Base-by-base conservation (phyloP, 2,888 invertebrate genomes). In the Azorinus chamasolen region DNA sequence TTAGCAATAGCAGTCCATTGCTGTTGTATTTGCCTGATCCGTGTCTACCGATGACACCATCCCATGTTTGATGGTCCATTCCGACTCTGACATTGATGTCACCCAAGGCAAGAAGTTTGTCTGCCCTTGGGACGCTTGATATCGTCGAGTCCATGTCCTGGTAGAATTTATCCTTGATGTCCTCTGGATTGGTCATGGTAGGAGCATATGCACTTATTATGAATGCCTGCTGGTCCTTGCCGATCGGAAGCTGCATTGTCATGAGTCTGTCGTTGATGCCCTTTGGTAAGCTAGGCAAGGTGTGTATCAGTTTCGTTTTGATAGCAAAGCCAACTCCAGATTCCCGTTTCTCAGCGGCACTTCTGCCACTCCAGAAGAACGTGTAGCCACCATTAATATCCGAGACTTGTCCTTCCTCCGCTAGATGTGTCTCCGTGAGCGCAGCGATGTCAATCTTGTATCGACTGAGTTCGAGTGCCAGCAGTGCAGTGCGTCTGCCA, bases 41-140 rank as follows among this genome's bases (percentile, higher is more conserved):
- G n/a, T 53, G 5, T 25, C 25, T 53, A 6, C 53, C 53, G 32
- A 71, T 10, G 39, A 71, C 64, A 24, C 50, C 51, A 3, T 55
- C 46, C 64, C 69, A 75, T 45, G 58, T 24, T 12, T 41, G 14
- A 45, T 64, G n/a, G 37, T 71, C 51, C 22, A 37, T 51, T 6
- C 63, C 70, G n/a, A 71, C 70, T 43, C 58, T 51, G 20, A 65
- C 59, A 45, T 58, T 64, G 41, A 75, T 63, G 39, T 61, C 61
- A 46, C 59, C 58, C 8, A 59, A 27, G 16, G 58, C 2, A n/a
- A 69, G 39, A 27, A 57, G 55, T 43, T 62, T 69, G 37, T 69
- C 61, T 8, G n/a, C 32, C 32, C 24, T 46, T 5, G 46, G 32
- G 8, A 48, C 32, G 16, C 4, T n/a, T 6, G 32, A 5, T 18